Evolutionary conservation across 2,888 invertebrate species (phyloP).

Genomic region (Amphimallon solstitiale): DNA sequence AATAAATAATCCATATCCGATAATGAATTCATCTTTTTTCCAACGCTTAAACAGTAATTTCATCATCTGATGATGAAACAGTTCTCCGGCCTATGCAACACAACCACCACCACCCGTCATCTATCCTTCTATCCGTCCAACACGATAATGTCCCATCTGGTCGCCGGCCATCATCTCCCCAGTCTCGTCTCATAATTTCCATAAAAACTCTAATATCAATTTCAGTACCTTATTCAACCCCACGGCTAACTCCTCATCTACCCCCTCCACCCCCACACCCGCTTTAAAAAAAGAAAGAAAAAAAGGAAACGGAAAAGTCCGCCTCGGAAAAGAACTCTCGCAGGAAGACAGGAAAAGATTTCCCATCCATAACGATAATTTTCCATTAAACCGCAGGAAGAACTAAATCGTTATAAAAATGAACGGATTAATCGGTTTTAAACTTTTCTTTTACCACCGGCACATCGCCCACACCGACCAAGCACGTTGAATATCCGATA

Average conservation of each 20-base stretch:
- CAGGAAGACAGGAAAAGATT: neutral
- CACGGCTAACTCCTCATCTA: slow-evolving; percentile 6
- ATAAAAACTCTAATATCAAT: slow-evolving; percentile 55
- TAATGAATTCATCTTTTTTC: slow-evolving; percentile 31
- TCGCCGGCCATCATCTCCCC: slow-evolving; percentile 7
- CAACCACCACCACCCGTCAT: neutral
- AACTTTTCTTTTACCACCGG: slow-evolving; percentile 35
- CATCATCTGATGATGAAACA: neutral
- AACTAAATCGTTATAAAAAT: slow-evolving; percentile 28
- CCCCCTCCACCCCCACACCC: too few species aligned
- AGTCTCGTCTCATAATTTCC: slow-evolving; percentile 40
- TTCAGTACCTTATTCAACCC: slow-evolving; percentile 46
- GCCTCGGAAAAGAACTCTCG: neutral
- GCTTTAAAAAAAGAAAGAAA: neutral
- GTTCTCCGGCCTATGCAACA: neutral
- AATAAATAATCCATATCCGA: slow-evolving; percentile 28
- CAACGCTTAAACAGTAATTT: slow-evolving; percentile 19
- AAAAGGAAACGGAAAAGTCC: neutral
- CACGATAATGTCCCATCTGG: slow-evolving; percentile 25
- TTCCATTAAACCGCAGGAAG: slow-evolving; percentile 23
- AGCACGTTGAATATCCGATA: neutral
- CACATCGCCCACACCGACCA: neutral
- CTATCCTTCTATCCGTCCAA: neutral
- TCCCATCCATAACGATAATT: slow-evolving; percentile 12
- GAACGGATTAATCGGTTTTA: slow-evolving; percentile 37